Conservation (phyloP, 2,888 invertebrate genomes). For the Hartigia nigra region DNA sequence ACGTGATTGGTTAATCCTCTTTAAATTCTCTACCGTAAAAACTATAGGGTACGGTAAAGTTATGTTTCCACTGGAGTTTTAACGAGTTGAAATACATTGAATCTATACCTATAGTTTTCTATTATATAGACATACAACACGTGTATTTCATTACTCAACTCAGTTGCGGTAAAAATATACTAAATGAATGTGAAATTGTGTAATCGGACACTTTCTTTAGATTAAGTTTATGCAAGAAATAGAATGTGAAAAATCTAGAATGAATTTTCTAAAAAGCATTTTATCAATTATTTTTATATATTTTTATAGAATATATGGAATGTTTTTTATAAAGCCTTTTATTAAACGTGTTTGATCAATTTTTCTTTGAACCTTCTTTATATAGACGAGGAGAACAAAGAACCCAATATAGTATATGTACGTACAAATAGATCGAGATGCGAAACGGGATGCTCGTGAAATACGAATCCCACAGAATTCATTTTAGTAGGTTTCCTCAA, state of each 20-base stretch:
- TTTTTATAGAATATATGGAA: too few relatives aligned
- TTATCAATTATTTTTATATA: too few relatives aligned
- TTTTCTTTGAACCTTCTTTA: too few relatives aligned
- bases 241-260: not conserved
- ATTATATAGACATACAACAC: not conserved
- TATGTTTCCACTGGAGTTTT: not conserved
- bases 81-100: not conserved
- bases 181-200: not conserved
- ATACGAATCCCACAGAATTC: not conserved
- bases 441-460: not conserved
- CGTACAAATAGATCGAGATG: not conserved
- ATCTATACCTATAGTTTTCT: not conserved
- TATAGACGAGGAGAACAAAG: too few relatives aligned
- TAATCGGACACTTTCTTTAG: not conserved
- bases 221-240: not conserved
- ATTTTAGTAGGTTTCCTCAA: not conserved
- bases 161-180: not conserved
- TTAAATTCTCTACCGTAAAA: too few relatives aligned
- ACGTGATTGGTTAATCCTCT: not conserved
- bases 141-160: not conserved
- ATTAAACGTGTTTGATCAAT: too few relatives aligned
- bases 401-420: not conserved
- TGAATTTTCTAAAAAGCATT: not conserved
- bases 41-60: too few relatives aligned
- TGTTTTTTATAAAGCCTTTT: too few relatives aligned